A percentile compares a stretch with the other conserved stretches of the same genome.
These are phyloP conservation scores for Goniozus legneri DNA, from an alignment of 1,140 invertebrate species.

Conservation along the genomic window DNA sequence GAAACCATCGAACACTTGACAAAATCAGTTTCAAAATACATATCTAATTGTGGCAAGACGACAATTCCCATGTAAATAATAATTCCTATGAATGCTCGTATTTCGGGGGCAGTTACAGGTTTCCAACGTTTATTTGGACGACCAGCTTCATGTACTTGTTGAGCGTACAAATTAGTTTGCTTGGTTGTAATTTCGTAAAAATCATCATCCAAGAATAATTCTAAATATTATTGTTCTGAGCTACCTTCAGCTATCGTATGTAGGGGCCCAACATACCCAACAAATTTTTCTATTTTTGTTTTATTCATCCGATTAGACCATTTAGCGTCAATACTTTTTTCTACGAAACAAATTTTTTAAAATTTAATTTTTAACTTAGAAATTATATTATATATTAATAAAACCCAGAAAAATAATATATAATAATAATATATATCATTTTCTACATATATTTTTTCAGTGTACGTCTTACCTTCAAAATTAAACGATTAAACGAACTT, in stretches of 20 bases:
- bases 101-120: background rate
- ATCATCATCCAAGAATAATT: background rate
- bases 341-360: no score
- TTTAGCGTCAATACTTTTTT: no score
- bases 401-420: no score
- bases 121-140: background rate
- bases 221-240: background rate
- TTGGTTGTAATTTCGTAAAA: background rate
- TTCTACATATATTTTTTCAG: no score
- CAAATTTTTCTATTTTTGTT: background rate
- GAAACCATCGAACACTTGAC: background rate
- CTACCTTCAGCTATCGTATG: background rate
- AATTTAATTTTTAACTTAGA: no score
- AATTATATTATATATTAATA: no score
- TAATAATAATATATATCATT: no score
- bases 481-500: no score
- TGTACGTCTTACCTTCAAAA: no score
- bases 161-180: background rate
- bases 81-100: background rate
- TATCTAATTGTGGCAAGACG: background rate
- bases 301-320: background rate
- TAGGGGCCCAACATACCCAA: background rate
- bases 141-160: background rate
- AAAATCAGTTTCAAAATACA: background rate
- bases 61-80: background rate